Evolutionary conservation across 2,888 invertebrate species (phyloP), one percentile per base, ranked within the genome.

Genomic region (Drosophila meridiana): DNA sequence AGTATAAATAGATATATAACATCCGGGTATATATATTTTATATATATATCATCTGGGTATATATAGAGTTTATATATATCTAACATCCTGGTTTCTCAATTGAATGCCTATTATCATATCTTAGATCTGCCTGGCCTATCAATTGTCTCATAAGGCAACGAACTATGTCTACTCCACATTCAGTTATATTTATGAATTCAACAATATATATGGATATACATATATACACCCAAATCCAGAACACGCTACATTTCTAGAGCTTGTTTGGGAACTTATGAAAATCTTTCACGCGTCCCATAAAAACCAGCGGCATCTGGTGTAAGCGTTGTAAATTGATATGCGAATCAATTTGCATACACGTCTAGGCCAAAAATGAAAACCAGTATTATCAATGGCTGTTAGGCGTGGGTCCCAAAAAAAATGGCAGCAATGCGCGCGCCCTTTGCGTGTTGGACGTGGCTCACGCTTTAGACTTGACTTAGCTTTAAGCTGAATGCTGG

Each of bases 401-500:
- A 32, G 50, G 32, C 48, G 48, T 32, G 50, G 32, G 32, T 9
- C 43, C 43, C 36, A 26, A 14, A 53, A 26, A 14, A 53, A 59
- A 47, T 50, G 20, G 58, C 42, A n/a, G 36, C 43, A 38, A 42
- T 66, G 42, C 65, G 61, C 65, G 61, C 78, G 81, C 81, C 81
- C 81, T 81, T 81, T 76, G 56, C 45, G 43, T 40, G 32, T 61
- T 59, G 73, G 30, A 76, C 78, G 78, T 78, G 78, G 64, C 34
- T 40, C 47, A 52, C 43, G 58, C 52, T 59, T 68, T 40, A 38
- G 68, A 62, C 58, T 52, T 32, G 52, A 4, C 32, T 58, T 55
- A 48, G 38, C 47, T 32, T 53, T 45, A 36, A 53, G 36, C 52
- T 40, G 53, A 72, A 40, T 59, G 40, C 30, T 76, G 70, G 71